Base-by-base conservation (phyloP, 2,888 invertebrate species). In the Acholoe squamosa region DNA sequence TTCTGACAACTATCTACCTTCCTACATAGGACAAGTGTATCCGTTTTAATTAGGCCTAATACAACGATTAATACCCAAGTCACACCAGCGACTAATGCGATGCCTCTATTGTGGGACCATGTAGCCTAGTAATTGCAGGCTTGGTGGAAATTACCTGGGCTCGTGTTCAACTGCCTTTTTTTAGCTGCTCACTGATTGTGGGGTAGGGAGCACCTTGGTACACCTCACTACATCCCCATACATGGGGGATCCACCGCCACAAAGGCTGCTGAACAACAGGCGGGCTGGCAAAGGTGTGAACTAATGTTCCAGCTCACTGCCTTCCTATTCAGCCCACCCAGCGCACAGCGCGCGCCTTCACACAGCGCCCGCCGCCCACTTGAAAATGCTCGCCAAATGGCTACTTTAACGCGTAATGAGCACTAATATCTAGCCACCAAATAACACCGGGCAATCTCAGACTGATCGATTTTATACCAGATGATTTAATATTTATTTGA, bases 151-250 rank as follows among this genome's bases (percentile, higher is more conserved):
- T 61, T 61, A 61, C 61, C 61, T n/a, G n/a, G 22, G 61, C 14
- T 14, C n/a, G 22, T 19, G 19, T 19, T 61, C 5, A 61, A 61
- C n/a, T n/a, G 71, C 31, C 28, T 25, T 25, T 28, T 71, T 71
- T 71, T 25, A 71, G 71, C 28, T 28, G 71, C 71, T 71, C 71
- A 25, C 28, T 28, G 31, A 71, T 71, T 71, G 71, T 1, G 28
- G 71, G 71, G 25, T 22, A 28, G 71, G 19, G 71, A 71, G 31
- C 71, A 14, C 28, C 71, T 71, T 28, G 5, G 31, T 5, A 3
- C 71, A 28, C 71, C 71, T 71, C 71, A 71, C 71, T 71, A 71
- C 71, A 25, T 25, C 14, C 14, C 71, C 71, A 71, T 71, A 71
- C 71, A 71, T n/a, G 71, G 3, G 71, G 71, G 25, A 28, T 71